Conservation (phyloP, 2,888 invertebrate species). For the Caradrina clavipalpis region DNA sequence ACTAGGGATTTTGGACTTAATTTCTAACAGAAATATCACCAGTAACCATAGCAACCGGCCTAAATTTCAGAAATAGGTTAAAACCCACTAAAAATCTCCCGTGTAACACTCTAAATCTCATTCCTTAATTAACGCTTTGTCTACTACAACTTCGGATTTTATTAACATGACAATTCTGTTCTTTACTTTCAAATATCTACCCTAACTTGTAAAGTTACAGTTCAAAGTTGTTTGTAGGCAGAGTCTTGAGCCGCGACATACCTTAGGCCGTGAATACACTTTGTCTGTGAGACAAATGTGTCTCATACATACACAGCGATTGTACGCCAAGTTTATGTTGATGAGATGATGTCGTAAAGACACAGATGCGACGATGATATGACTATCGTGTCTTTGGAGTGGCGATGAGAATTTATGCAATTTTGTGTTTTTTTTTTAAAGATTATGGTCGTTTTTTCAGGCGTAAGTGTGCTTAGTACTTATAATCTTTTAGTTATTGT, state of each 20-base stretch:
- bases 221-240: slow-evolving; percentile 27
- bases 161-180: slow-evolving; percentile 71
- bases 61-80: slow-evolving; percentile 51
- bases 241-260: slow-evolving; percentile 64
- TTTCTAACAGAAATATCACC: not conserved
- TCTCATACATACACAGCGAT: slow-evolving; percentile 75
- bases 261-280: slow-evolving; percentile 77
- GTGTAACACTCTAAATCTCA: slow-evolving; percentile 70
- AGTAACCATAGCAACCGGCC: slow-evolving; percentile 5
- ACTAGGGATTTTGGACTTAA: too few relatives aligned
- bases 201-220: slow-evolving; percentile 32
- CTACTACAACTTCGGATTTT: slow-evolving; percentile 74
- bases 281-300: slow-evolving; percentile 80
- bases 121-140: slow-evolving; percentile 78
- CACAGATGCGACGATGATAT: slow-evolving; percentile 63
- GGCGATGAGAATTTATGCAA: slow-evolving; percentile 28
- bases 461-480: too few relatives aligned
- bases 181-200: slow-evolving; percentile 25
- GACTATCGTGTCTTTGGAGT: slow-evolving; percentile 47
- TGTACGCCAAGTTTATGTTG: slow-evolving; percentile 67
- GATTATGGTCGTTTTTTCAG: too few relatives aligned
- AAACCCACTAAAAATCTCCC: slow-evolving; percentile 59
- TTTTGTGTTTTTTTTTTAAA: not conserved
- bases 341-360: slow-evolving; percentile 60
- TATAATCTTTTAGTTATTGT: too few relatives aligned